Percentiles rank a stretch among this genome's conserved stretches.
Conservation (phyloP, 2,888 invertebrate genomes). For the Epinotia demarniana region DNA sequence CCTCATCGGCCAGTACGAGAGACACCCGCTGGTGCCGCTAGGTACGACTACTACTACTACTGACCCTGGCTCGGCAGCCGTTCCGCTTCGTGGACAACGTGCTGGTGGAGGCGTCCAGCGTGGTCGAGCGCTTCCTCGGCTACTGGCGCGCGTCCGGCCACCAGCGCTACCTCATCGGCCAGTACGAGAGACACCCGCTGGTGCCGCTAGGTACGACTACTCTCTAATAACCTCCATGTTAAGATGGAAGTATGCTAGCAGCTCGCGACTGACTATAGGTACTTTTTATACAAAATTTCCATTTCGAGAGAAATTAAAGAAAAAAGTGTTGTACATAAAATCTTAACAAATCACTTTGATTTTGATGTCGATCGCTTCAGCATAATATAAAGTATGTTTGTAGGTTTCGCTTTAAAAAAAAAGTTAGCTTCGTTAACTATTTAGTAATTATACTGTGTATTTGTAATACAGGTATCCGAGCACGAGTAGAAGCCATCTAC, state of each 20-base stretch:
- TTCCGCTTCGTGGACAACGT: constrained; percentile 99
- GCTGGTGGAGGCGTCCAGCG: constrained; percentile 96
- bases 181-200: constrained; percentile 95
- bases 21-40: constrained; percentile 95
- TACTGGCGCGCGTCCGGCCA: constrained; percentile 98
- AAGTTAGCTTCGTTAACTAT: too few relatives aligned
- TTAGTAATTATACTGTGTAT: not conserved
- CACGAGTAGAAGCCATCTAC: constrained; percentile 96
- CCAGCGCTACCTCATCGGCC: constrained; percentile 97
- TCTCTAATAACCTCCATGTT: not conserved
- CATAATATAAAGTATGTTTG: too few relatives aligned
- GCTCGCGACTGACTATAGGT: too few relatives aligned
- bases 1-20: constrained; percentile 96
- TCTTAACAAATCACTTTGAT: too few relatives aligned
- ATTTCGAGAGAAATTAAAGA: too few relatives aligned
- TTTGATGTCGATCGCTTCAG: too few relatives aligned
- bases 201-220: constrained; percentile 90
- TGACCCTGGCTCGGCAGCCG: constrained; percentile 82
- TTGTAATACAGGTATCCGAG: constrained; percentile 86
- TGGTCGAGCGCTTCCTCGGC: constrained; percentile 98
- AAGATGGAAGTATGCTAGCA: too few relatives aligned
- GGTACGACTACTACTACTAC: constrained; percentile 68
- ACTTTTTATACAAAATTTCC: too few relatives aligned
- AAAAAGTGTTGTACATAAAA: too few relatives aligned
- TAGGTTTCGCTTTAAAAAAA: too few relatives aligned